These are phyloP conservation scores for Drosophila watanabei DNA, from an alignment of 1,140 invertebrate species.

Conservation along the genomic window DNA sequence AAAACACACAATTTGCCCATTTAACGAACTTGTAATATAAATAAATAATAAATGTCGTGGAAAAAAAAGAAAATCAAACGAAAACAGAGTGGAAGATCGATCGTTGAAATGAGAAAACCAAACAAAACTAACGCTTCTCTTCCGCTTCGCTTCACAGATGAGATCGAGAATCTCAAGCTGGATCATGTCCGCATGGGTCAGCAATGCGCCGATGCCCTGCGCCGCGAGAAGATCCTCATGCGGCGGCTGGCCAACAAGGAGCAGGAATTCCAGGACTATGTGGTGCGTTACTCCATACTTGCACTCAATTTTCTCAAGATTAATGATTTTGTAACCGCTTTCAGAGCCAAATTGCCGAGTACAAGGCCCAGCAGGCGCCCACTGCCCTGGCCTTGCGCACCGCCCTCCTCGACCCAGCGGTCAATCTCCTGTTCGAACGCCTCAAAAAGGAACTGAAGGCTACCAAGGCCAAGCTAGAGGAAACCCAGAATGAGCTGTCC, in stretches of 20 bases:
- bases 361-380: constrained; percentile 93
- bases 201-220: constrained; percentile 93
- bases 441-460: constrained; percentile 96
- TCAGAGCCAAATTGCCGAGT: constrained; percentile 96
- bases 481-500: constrained; percentile 98
- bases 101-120: no score
- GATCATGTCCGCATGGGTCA: constrained; percentile 93
- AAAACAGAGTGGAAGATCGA: constrained; percentile 22
- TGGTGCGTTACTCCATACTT: constrained; percentile 88
- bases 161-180: constrained; percentile 91
- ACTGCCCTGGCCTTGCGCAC: constrained; percentile 92
- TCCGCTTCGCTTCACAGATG: constrained; percentile 86
- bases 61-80: constrained; percentile 31
- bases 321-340: constrained; percentile 18
- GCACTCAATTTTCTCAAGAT: no score
- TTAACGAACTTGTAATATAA: constrained; percentile 52
- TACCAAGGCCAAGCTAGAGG: constrained; percentile 96
- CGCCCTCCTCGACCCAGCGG: constrained; percentile 96
- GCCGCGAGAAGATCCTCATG: constrained; percentile 96
- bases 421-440: constrained; percentile 97
- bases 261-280: constrained; percentile 98
- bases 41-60: constrained; percentile 48
- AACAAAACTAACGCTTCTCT: constrained; percentile 10
- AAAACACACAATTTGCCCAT: constrained; percentile 48
- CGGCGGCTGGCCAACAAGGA: constrained; percentile 96